Evolutionary conservation across 2,113 vertebrate species (phyloP), one percentile per base, ranked within the genome.

Genomic region (Ammodytes marinus): DNA sequence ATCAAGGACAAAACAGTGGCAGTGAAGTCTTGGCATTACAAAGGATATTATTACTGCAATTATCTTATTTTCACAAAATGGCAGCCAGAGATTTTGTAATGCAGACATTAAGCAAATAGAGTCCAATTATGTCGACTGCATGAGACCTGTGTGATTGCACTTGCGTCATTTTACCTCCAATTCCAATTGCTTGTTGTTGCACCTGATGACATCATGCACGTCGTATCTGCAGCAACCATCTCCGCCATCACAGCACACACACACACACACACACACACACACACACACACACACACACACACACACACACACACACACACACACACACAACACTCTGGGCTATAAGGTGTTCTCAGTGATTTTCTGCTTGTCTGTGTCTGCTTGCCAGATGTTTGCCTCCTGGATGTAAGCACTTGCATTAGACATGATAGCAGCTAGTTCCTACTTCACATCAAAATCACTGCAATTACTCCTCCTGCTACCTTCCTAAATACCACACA

Each of bases 361-460:
- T 42, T 77, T 82, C 74, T 91, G 84, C 69, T 69, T 67, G 47
- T 69, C 52, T 64, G 1, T 13, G 95, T 95, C 95, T 97, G 96
- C 89, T 55, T 81, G 95, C 96, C 98, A 99, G 97, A 99, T 99
- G 97, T 95, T 91, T 88, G 86, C 91, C 92, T 95, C 95, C 94
- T 92, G 88, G 83, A 78, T 83, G 67, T 86, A 91, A 91, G 91
- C 88, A 2, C 43, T 19, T 67, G 74, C 82, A 82, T 86, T 82
- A 84, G 54, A 84, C 68, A 55, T 17, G 67, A 88, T 83, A 86
- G 83, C 85, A 64, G 78, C 81, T 83, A 68, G 57, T 58, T 86
- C 80, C 79, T 85, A 79, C 85, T 89, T 83, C 61, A 74, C 79
- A 15, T 74, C 73, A 80, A 53, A 69, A 17, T 68, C 39, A 52